Percentiles rank a stretch among this genome's conserved stretches.
Conservation (phyloP, 2,888 invertebrate species). For the Erebia aethiops region DNA sequence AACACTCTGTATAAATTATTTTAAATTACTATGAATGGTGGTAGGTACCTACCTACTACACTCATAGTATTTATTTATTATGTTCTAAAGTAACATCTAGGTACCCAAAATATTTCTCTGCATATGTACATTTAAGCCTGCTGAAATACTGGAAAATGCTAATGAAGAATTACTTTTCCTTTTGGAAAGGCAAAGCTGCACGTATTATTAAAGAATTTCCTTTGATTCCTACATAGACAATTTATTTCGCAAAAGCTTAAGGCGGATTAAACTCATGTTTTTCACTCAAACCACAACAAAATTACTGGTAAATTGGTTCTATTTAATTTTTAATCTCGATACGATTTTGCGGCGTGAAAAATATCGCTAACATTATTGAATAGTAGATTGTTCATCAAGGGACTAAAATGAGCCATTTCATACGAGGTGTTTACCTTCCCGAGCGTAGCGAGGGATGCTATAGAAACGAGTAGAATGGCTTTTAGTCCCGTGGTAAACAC, state of each 20-base stretch:
- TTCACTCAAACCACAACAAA: not conserved
- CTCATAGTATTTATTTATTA: too few relatives aligned
- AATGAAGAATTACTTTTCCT: constrained; percentile 2
- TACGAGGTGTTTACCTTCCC: too few relatives aligned
- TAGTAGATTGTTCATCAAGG: too few relatives aligned
- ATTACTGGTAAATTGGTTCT: not conserved
- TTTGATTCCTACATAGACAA: constrained; percentile 1
- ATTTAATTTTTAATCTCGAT: not conserved
- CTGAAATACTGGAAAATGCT: not conserved
- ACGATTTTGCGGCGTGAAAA: not conserved
- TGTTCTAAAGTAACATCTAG: too few relatives aligned
- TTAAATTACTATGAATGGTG: too few relatives aligned
- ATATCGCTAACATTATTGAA: not conserved
- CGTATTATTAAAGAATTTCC: not conserved
- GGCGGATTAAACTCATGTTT: constrained; percentile 7
- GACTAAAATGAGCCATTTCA: too few relatives aligned
- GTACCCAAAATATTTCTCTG: too few relatives aligned
- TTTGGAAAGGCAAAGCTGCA: constrained; percentile 1
- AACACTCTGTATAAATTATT: too few relatives aligned
- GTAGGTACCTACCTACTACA: too few relatives aligned
- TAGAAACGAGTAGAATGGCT: too few relatives aligned
- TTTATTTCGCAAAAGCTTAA: constrained; percentile 10
- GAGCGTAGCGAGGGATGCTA: too few relatives aligned
- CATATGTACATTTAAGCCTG: not conserved
- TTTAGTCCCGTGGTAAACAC: too few relatives aligned